A percentile compares a stretch with the other conserved stretches of the same genome.
phyloP scores from a whole-genome alignment of 2,888 invertebrate species.

The Parnassius apollo region DNA sequence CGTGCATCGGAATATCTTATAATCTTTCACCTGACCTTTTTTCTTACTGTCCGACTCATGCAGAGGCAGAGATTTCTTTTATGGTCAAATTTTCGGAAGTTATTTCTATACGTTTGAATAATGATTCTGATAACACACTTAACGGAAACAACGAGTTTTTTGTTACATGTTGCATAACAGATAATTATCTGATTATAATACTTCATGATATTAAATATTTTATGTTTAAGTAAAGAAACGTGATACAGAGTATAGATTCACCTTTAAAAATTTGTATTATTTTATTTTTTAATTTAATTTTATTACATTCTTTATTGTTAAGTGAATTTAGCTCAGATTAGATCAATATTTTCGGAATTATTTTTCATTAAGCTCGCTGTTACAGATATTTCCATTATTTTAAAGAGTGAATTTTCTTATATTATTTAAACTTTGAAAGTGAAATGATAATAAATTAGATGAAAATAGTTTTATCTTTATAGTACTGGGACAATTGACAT shows the following conservation, averaged over 20 bases:
- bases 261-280: conserved; percentile 12
- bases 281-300: conserved; percentile 4
- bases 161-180: background rate
- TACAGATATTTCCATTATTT: background rate
- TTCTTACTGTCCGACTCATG: no score
- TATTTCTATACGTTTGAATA: no score
- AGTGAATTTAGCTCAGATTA: background rate
- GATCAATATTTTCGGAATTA: background rate
- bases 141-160: no score
- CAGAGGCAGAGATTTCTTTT: no score
- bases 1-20: no score
- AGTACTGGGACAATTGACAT: no score
- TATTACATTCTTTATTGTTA: conserved; percentile 1
- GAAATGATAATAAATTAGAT: conserved; percentile 13
- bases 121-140: no score
- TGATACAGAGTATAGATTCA: conserved; percentile 7
- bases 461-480: no score
- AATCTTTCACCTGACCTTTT: no score
- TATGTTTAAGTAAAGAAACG: background rate
- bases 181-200: background rate
- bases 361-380: background rate
- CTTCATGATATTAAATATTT: background rate
- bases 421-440: conserved; percentile 1
- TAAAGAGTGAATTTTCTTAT: background rate
- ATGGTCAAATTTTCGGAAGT: no score